Conservation (phyloP, 2,888 invertebrate species). For the Caenorhabditis imperialis region DNA sequence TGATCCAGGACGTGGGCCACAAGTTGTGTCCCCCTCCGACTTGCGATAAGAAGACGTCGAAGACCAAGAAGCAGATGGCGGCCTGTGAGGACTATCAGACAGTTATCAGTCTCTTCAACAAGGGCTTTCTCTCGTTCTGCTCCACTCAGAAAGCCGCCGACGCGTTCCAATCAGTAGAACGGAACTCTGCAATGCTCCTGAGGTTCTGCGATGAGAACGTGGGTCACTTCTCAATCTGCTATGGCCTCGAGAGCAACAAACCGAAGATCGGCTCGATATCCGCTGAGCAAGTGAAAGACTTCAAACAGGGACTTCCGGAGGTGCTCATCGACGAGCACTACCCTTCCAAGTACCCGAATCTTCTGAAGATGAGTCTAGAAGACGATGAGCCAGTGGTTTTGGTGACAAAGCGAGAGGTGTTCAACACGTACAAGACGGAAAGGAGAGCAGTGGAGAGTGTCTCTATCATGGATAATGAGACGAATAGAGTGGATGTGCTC, state of each 20-base stretch:
- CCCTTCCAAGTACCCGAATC: conserved; percentile 54
- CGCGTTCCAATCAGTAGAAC: conserved; percentile 22
- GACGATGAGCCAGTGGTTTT: not conserved
- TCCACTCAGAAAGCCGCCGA: conserved; percentile 34
- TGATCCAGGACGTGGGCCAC: conserved; percentile 69
- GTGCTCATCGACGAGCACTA: conserved; percentile 67
- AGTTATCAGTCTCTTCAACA: conserved; percentile 69
- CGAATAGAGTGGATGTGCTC: conserved; percentile 60
- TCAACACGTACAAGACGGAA: conserved; percentile 61
- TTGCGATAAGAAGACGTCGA: conserved; percentile 67
- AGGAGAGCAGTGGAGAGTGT: conserved; percentile 55
- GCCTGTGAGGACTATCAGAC: conserved; percentile 71
- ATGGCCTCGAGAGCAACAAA: conserved; percentile 53
- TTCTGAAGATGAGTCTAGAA: conserved; percentile 23
- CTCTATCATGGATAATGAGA: conserved; percentile 61
- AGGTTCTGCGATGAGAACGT: conserved; percentile 70
- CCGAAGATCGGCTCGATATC: conserved; percentile 65
- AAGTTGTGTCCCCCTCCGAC: conserved; percentile 66
- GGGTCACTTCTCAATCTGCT: conserved; percentile 63
- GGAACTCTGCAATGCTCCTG: conserved; percentile 45
- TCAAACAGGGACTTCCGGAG: conserved; percentile 68
- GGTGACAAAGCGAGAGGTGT: conserved; percentile 53
- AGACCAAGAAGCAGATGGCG: conserved; percentile 70
- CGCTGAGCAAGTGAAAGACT: conserved; percentile 67
- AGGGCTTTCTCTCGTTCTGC: conserved; percentile 59